Conservation (phyloP, 1,140 invertebrate genomes). For the Dendrolimus kikuchii region DNA sequence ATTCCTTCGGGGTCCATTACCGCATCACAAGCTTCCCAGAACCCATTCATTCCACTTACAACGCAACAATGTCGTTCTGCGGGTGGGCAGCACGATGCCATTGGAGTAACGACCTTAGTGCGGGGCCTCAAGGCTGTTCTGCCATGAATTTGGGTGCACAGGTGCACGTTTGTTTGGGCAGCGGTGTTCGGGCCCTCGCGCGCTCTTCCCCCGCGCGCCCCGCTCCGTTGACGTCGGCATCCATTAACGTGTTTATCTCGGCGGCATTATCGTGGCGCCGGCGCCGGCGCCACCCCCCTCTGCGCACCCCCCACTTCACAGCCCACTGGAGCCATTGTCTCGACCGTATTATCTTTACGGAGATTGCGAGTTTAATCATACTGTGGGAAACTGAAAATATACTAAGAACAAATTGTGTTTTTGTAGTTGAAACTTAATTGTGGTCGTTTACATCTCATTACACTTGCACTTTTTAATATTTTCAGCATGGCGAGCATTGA, state of each 20-base stretch:
- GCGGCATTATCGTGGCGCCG: conserved; percentile 56
- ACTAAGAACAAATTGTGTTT: too few relatives aligned
- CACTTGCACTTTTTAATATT: too few relatives aligned
- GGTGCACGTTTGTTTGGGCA: conserved; percentile 14
- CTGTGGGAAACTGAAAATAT: too few relatives aligned
- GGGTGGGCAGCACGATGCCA: too few relatives aligned
- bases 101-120: too few relatives aligned
- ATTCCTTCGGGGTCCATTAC: conserved; percentile 49
- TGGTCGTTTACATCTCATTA: too few relatives aligned
- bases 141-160: not conserved
- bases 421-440: too few relatives aligned
- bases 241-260: conserved; percentile 59
- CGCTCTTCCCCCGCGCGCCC: conserved; percentile 37
- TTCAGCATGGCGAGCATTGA: too few relatives aligned
- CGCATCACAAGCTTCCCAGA: conserved; percentile 53
- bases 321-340: too few relatives aligned
- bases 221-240: conserved; percentile 47
- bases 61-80: too few relatives aligned
- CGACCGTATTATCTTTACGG: too few relatives aligned
- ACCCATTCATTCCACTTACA: conserved; percentile 47
- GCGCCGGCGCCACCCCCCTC: conserved; percentile 33
- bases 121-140: not conserved
- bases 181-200: conserved; percentile 20
- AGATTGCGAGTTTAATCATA: too few relatives aligned
- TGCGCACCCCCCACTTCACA: not conserved